Base-by-base conservation (phyloP, 64 coral and sea anemone genomes). In the Catalaphyllia jardinei region DNA sequence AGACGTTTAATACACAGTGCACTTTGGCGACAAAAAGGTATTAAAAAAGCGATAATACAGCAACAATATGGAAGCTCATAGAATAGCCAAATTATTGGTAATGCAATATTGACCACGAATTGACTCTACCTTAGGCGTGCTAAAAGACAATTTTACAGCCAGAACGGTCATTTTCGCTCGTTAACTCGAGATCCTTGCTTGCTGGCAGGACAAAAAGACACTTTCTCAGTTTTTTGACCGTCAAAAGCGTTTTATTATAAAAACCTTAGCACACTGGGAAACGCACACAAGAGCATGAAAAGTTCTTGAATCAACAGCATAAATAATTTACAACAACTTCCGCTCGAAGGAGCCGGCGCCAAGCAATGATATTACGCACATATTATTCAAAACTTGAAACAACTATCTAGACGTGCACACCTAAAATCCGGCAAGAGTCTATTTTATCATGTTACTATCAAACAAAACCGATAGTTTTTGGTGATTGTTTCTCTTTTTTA, bases 301-400 rank as follows among this genome's bases (percentile, higher is more conserved):
- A 39, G 61, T 81, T 15, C 31, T 35, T 67, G 60, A 83, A 33
- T 83, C 80, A 65, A 83, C 80, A 83, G 35, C 29, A 83, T 83
- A 16, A 83, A 83, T 83, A 65, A 83, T 83, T 83, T 20, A 79
- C 10, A 83, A 65, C 30, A 24, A 63, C 31, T 83, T 83, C 80
- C 29, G 60, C 60, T 83, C 18, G 9, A n/a, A 38, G 33, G 46
- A 83, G 4, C 31, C n/a, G 22, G 17, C 16, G 10, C 60, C 15
- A 67, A 16, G 20, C 17, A 39, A 50, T n/a, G n/a, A n/a, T 22
- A 25, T 61, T 14, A 71, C 12, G 35, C 13, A 38, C 11, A 24
- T 4, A 50, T 12, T 10, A 39, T 63, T 83, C 8, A 71, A 62
- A 61, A 60, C 29, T 31, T 24, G 63, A 69, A 85, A 69, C 50